These are phyloP conservation scores for Adelognathus sp. DNA, from an alignment of 2,888 invertebrate genomes.

Conservation along the genomic window DNA sequence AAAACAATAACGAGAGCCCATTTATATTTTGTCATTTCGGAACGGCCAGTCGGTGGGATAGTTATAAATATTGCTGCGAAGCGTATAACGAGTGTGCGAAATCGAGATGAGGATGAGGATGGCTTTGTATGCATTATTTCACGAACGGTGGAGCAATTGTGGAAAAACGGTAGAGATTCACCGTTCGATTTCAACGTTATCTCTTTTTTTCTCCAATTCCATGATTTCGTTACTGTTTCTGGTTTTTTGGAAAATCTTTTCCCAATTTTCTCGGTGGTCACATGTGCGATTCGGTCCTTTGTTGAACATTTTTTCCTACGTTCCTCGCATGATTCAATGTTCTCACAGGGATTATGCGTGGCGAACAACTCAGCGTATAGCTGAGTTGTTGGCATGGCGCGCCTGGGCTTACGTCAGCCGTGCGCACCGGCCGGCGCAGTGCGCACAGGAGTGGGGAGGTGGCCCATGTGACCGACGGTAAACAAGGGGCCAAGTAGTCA, in stretches of 20 bases:
- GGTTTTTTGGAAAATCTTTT: conserved; percentile 10
- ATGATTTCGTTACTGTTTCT: conserved; percentile 30
- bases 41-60: conserved; percentile 41
- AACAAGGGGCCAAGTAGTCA: too few species aligned
- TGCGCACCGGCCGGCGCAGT: too few species aligned
- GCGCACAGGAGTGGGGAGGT: too few species aligned
- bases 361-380: too few species aligned
- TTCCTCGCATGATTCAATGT: neutral
- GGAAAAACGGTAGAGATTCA: conserved; percentile 52
- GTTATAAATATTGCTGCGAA: conserved; percentile 54
- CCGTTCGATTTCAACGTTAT: conserved; percentile 29
- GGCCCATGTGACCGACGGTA: too few species aligned
- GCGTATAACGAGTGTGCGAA: conserved; percentile 35
- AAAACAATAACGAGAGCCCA: conserved; percentile 57
- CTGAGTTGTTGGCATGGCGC: too few species aligned
- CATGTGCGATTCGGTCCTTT: conserved; percentile 10
- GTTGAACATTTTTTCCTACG: conserved; percentile 1
- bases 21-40: conserved; percentile 54
- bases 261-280: neutral
- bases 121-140: conserved; percentile 56
- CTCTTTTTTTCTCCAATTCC: conserved; percentile 40
- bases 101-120: neutral
- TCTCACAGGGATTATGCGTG: neutral
- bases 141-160: conserved; percentile 49
- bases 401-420: too few species aligned